These are phyloP conservation scores for Oceanites oceanicus DNA, from an alignment of 2,113 vertebrate species.

Conservation along the genomic window DNA sequence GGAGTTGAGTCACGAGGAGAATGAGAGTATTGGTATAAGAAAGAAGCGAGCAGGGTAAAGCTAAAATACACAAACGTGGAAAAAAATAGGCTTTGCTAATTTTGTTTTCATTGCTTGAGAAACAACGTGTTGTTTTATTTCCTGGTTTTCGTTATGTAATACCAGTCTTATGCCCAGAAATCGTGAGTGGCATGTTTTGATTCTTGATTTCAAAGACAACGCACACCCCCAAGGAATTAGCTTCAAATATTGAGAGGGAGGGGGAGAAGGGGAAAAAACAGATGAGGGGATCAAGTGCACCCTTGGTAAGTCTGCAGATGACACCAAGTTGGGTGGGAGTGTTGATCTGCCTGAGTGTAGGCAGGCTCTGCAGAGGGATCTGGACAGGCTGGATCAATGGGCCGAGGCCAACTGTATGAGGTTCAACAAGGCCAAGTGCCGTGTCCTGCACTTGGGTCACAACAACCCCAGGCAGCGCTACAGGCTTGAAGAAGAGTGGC, in stretches of 20 bases:
- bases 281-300: not conserved
- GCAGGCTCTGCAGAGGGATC: not conserved
- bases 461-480: no score
- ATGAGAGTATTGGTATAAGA: not conserved
- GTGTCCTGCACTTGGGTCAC: no score
- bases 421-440: no score
- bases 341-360: not conserved
- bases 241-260: not conserved
- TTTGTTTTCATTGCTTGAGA: not conserved
- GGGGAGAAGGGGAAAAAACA: not conserved
- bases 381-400: not conserved
- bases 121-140: not conserved
- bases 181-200: not conserved
- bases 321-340: not conserved
- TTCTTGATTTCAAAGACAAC: conserved; percentile 16
- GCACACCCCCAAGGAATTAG: not conserved
- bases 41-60: not conserved
- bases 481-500: no score
- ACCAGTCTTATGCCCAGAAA: not conserved
- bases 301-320: not conserved
- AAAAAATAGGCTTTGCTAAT: not conserved
- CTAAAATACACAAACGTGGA: not conserved
- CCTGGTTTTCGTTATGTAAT: not conserved
- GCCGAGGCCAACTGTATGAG: no score
- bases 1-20: not conserved